phyloP scores from a whole-genome alignment of 2,888 invertebrate genomes.

The Chrysina gloriosa region DNA sequence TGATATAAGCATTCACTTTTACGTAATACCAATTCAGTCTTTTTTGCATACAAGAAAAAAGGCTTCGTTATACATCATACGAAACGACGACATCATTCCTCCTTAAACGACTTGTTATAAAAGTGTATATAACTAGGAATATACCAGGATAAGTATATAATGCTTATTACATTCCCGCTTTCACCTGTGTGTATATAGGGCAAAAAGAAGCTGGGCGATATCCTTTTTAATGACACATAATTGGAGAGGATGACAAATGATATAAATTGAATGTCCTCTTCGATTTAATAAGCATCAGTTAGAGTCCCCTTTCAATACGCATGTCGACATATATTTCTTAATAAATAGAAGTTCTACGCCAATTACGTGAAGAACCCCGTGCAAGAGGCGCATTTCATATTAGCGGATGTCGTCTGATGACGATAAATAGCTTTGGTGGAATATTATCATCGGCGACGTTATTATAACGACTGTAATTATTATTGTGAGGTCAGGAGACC shows the following conservation, averaged over 20 bases:
- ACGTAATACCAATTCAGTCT: no score
- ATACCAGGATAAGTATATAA: background rate
- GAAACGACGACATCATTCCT: background rate
- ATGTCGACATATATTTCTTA: slow-evolving; percentile 12
- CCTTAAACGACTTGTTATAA: slow-evolving; percentile 15
- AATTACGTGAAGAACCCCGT: slow-evolving; percentile 29
- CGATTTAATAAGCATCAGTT: slow-evolving; percentile 33
- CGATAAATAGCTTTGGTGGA: slow-evolving; percentile 13
- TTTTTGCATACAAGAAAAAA: no score
- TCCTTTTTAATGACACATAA: slow-evolving; percentile 33
- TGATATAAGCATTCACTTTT: no score
- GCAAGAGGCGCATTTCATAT: slow-evolving; percentile 18
- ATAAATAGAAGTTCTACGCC: slow-evolving; percentile 26
- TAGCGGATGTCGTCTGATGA: slow-evolving; percentile 8
- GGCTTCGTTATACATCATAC: background rate
- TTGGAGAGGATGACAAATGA: slow-evolving; percentile 37
- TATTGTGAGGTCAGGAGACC: background rate
- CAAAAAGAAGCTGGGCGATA: slow-evolving; percentile 16
- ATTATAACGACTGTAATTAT: slow-evolving; percentile 12
- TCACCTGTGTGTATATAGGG: background rate
- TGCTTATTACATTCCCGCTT: background rate
- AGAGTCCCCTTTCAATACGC: slow-evolving; percentile 24
- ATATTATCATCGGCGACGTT: background rate
- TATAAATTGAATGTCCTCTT: slow-evolving; percentile 35
- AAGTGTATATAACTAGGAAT: background rate